Evolutionary conservation across 2,797 vertebrate genomes (phyloP).

Genomic region (Acomys russatus): DNA sequence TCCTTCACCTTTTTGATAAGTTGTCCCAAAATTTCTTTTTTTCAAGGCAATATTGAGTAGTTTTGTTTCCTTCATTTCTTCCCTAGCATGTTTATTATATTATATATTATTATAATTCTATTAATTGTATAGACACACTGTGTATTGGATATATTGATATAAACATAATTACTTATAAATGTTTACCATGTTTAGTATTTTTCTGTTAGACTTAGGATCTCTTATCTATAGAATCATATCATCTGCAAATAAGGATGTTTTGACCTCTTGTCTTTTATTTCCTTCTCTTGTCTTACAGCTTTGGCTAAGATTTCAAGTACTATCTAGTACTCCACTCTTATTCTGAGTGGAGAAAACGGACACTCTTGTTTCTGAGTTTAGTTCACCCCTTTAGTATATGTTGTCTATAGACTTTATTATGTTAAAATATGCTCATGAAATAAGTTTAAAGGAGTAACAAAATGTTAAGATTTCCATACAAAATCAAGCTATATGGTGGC

Average conservation of each 20-base stretch:
- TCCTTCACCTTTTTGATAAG: background rate
- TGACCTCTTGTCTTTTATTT: background rate
- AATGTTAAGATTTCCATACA: background rate
- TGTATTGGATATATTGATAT: background rate
- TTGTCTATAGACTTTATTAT: background rate
- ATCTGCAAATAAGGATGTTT: background rate
- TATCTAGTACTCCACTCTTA: too few species aligned
- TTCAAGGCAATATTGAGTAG: background rate
- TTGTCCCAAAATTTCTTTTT: background rate
- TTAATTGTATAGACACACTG: background rate
- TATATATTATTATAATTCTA: background rate
- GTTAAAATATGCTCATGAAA: background rate
- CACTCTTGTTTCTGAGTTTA: background rate
- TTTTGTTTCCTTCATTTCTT: background rate
- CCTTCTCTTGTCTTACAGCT: background rate
- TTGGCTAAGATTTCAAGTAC: background rate
- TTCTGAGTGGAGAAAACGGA: background rate
- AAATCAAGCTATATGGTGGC: background rate
- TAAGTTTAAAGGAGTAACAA: conserved; percentile 55
- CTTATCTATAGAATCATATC: background rate
- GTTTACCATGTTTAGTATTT: background rate
- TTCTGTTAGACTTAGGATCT: background rate
- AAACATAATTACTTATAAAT: background rate
- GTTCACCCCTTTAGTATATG: background rate
- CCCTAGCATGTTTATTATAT: background rate